Evolutionary conservation across 2,113 vertebrate species (phyloP), one percentile per base, ranked within the genome.

Genomic region (Rana temporaria): DNA sequence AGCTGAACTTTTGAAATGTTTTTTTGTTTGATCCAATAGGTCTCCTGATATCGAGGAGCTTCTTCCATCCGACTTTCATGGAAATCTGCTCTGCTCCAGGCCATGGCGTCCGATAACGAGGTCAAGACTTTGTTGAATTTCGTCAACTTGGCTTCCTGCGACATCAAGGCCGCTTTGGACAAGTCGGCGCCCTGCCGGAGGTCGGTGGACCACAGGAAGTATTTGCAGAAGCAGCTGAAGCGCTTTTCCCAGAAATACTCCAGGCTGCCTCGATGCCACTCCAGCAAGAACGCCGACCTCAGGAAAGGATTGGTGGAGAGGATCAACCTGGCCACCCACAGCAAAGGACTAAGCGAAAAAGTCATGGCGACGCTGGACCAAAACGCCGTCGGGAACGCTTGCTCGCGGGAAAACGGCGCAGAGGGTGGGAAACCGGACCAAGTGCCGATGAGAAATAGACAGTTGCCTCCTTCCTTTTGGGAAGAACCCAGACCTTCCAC

Each of bases 51-150:
- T 14, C 11, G 2, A 4, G n/a, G 18, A 59, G 38, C 38, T 11
- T 4, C 8, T 12, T 55, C 4, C 64, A 32, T n/a, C 26, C 24
- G 18, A 20, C 38, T 90, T 91, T 91, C 81, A 93, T 91, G 91
- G 91, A 89, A 87, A 90, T 87, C 81, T 85, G 0, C 67, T 0
- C 3, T 67, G 0, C 80, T 70, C 77, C 79, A 72, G 89, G 90
- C 88, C 76, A 98, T 99, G 97, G 96, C 97, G 80, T 96, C 96
- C 0, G 98, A 99, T 93, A 99, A 95, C 14, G 98, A 99, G 62
- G 98, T 99, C 64, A 99, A 99, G 91, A 99, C 97, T 2, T 89
- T 99, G 14, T 92, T 99, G 77, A 99, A 99, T 90, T 99, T 99
- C 3, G 98, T 99, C 19, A 99, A 99, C 88, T 86, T 99, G 92